Evolutionary conservation across 2,888 invertebrate species (phyloP).

Genomic region (Dasysyrphus albostriatus): DNA sequence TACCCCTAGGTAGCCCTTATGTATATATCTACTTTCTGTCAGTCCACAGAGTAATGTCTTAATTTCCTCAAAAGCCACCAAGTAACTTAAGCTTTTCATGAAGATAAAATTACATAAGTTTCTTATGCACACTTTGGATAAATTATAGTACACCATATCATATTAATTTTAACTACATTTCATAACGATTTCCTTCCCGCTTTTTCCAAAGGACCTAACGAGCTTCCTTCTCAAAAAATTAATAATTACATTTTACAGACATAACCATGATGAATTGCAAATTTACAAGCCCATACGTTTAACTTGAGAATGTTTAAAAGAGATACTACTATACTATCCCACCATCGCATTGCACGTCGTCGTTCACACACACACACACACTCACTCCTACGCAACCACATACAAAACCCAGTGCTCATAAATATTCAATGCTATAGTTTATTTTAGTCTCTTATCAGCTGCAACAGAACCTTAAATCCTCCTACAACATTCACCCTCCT

Average conservation of each 20-base stretch:
- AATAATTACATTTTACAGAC: conserved; percentile 45
- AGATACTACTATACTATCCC: not conserved
- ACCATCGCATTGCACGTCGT: not conserved
- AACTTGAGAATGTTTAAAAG: conserved; percentile 11
- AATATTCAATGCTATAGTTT: conserved; percentile 50
- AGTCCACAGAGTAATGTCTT: not conserved
- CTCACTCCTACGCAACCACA: not conserved
- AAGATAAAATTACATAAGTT: conserved; percentile 14
- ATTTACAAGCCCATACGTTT: conserved; percentile 35
- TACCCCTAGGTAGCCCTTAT: no score
- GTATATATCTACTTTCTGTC: no score
- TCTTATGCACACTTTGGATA: conserved; percentile 13
- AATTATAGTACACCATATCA: conserved; percentile 29
- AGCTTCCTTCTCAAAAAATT: conserved; percentile 50
- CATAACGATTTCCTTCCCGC: conserved; percentile 43
- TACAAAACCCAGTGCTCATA: conserved; percentile 37
- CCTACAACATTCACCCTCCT: not conserved
- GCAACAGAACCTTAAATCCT: conserved; percentile 43
- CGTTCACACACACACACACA: not conserved
- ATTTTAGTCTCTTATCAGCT: conserved; percentile 68
- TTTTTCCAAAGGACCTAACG: conserved; percentile 22
- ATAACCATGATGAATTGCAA: conserved; percentile 54
- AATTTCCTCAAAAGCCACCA: not conserved
- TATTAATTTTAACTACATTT: conserved; percentile 41
- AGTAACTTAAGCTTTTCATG: not conserved